Conservation (phyloP, 2,888 invertebrate genomes). For the Pterostichus niger region DNA sequence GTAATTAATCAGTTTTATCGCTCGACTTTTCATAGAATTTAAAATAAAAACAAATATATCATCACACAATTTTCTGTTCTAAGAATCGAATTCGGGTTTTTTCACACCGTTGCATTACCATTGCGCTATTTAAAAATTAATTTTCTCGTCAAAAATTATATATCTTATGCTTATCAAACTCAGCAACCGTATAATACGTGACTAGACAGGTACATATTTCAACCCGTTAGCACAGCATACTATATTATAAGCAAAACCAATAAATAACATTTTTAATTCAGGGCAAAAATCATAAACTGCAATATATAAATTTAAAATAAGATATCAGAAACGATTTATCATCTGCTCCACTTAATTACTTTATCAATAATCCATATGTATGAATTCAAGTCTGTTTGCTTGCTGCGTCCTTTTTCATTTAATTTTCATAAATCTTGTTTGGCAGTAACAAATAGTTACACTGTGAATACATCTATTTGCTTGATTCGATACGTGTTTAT, state of each 20-base stretch:
- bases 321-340: conserved; percentile 44
- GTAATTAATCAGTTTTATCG: too few relatives aligned
- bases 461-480: conserved; percentile 36
- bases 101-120: too few relatives aligned
- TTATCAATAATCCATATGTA: conserved; percentile 55
- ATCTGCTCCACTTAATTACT: conserved; percentile 43
- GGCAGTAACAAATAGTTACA: conserved; percentile 58
- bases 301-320: conserved; percentile 50
- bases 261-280: conserved; percentile 49
- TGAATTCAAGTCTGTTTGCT: conserved; percentile 42
- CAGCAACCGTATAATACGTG: too few relatives aligned
- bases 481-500: conserved; percentile 38
- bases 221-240: conserved; percentile 2
- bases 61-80: too few relatives aligned
- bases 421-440: conserved; percentile 39
- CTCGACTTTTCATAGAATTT: too few relatives aligned
- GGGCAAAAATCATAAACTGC: conserved; percentile 20
- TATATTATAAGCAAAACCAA: conserved; percentile 18
- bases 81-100: too few relatives aligned
- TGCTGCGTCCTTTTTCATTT: conserved; percentile 20
- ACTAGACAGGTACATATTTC: conserved; percentile 23
- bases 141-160: neutral
- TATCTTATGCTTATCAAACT: too few relatives aligned
- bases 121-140: too few relatives aligned
- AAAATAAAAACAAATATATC: too few relatives aligned